Evolutionary conservation across 2,888 invertebrate species (phyloP).

Genomic region (Trichogramma evanescens): DNA sequence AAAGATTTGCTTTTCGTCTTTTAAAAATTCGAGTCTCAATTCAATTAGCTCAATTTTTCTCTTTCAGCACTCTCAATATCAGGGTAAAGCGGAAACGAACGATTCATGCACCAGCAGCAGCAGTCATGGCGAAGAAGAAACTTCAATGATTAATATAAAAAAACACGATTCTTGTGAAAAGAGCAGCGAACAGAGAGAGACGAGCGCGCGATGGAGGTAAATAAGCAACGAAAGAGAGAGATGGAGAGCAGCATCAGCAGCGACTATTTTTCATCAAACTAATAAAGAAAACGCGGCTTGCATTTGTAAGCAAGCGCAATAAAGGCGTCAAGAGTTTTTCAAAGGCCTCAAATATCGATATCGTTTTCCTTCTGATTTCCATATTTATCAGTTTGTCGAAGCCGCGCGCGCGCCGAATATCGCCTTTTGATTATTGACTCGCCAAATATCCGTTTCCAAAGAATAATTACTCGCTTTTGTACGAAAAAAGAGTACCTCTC

Average conservation of each 20-base stretch:
- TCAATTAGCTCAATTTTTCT: no score
- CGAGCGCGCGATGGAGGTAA: not conserved
- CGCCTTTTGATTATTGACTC: no score
- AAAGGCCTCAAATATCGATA: not conserved
- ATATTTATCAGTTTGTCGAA: conserved; percentile 17
- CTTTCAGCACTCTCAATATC: no score
- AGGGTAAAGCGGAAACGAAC: no score
- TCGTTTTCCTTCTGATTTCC: conserved; percentile 13
- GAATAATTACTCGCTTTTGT: no score
- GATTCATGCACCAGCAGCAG: not conserved
- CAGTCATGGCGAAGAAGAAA: not conserved
- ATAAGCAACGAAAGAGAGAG: not conserved
- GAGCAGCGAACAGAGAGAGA: not conserved
- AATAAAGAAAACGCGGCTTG: conserved; percentile 3
- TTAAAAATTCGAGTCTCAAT: no score
- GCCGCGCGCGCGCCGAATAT: not conserved
- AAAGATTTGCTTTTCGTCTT: no score
- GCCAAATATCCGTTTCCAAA: no score
- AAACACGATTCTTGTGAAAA: not conserved
- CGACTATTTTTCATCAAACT: conserved; percentile 10
- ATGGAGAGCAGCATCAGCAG: not conserved
- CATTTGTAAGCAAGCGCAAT: no score
- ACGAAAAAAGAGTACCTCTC: no score
- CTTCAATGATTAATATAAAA: not conserved
- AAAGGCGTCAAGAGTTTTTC: no score